Percentiles rank a stretch among this genome's conserved stretches.
phyloP scores from a whole-genome alignment of 1,140 invertebrate species.

The Leptinotarsa undecemlineata region DNA sequence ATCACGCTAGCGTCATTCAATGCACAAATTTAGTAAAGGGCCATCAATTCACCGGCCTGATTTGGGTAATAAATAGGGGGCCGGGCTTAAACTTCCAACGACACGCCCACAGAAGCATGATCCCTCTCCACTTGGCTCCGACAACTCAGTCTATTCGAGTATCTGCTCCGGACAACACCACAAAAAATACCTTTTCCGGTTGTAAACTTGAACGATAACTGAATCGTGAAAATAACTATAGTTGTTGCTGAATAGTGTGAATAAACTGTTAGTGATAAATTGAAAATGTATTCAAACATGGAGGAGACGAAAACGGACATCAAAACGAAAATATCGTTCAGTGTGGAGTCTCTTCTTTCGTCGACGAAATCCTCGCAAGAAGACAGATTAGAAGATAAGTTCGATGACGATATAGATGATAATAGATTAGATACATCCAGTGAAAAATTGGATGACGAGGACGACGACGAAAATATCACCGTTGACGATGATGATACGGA shows the following conservation, averaged over 20 bases:
- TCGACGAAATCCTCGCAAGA: slow-evolving; percentile 33
- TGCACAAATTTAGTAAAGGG: slow-evolving; percentile 40
- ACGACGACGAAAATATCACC: slow-evolving; percentile 51
- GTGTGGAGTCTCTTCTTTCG: slow-evolving; percentile 52
- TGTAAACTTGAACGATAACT: background rate
- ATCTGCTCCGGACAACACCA: slow-evolving; percentile 32
- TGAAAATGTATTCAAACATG: slow-evolving; percentile 43
- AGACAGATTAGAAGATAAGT: slow-evolving; percentile 36
- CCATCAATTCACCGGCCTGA: slow-evolving; percentile 46
- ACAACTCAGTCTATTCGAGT: slow-evolving; percentile 40
- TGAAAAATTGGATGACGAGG: slow-evolving; percentile 46
- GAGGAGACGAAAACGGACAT: slow-evolving; percentile 52
- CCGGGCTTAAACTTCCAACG: slow-evolving; percentile 25
- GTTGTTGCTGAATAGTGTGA: slow-evolving; percentile 18
- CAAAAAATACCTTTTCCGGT: slow-evolving; percentile 27
- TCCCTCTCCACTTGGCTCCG: slow-evolving; percentile 35
- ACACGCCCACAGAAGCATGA: slow-evolving; percentile 38
- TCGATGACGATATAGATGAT: slow-evolving; percentile 38
- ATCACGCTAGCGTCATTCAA: slow-evolving; percentile 44
- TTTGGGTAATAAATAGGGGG: slow-evolving; percentile 46
- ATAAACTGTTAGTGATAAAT: slow-evolving; percentile 20
- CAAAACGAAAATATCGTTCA: slow-evolving; percentile 54
- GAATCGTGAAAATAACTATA: background rate
- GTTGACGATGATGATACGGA: slow-evolving; percentile 51
- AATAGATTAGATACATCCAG: slow-evolving; percentile 40